Evolutionary conservation across 2,888 invertebrate genomes (phyloP), one percentile per base, ranked within the genome.

Genomic region (Arenicola marina): DNA sequence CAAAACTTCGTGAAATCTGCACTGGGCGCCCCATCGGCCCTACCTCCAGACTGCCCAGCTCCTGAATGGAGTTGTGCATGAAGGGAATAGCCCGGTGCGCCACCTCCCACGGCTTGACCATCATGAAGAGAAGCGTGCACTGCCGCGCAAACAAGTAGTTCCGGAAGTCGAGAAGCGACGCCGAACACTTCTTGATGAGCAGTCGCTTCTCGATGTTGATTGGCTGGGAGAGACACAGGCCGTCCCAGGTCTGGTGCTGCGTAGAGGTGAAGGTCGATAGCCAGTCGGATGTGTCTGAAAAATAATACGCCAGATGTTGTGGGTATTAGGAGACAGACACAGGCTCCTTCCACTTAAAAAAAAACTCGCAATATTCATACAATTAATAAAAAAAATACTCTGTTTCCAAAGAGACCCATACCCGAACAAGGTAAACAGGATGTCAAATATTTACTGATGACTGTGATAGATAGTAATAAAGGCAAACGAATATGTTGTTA

Each of bases 131-230:
- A 87, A 96, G 89, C 78, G 92, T 90, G 83, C 93, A 92, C 86
- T 96, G 96, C 66, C 95, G 89, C 73, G 93, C 91, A 82, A 93
- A 97, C 69, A 97, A 86, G 84, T 97, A 97, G 82, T 94, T 93
- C 68, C 96, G 88, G 78, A 97, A 90, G 83, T 96, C 95, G 75
- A 97, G 85, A 62, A 96, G 85, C 0, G 93, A 91, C 1, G 90
- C 89, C 73, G 84, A 82, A 66, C 85, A 86, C 84, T 77, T 70
- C 43, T 78, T 72, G 48, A 85, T 79, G 57, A 75, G 69, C 57
- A 78, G 74, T 2, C 84, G 71, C 51, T 80, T 77, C 28, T 76
- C 76, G 51, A 74, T 73, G 66, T 81, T 75, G 21, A 80, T 75
- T 2, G 81, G 72, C 62, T 77, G 77, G 18, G 78, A 73, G 11